phyloP scores from a whole-genome alignment of 2,113 vertebrate species.

The Chiloscyllium plagiosum region DNA sequence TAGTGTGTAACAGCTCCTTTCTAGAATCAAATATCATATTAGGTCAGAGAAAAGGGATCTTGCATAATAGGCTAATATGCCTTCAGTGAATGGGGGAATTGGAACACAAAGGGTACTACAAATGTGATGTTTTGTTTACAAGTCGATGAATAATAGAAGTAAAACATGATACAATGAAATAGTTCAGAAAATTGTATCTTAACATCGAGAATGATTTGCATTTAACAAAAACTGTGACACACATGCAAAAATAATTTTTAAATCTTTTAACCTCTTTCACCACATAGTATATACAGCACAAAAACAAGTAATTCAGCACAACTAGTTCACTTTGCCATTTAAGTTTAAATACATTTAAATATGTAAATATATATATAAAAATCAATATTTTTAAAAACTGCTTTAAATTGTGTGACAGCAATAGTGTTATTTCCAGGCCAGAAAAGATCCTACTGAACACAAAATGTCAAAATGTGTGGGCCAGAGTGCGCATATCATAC shows the following conservation, averaged over 20 bases:
- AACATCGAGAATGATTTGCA: neutral
- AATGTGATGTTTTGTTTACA: neutral
- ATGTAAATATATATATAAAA: no score
- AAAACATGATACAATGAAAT: slow-evolving; percentile 1
- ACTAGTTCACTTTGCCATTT: neutral
- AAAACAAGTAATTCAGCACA: no score
- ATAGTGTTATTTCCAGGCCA: neutral
- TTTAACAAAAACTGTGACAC: neutral
- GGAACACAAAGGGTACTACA: neutral
- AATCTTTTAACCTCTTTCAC: neutral
- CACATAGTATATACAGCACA: neutral
- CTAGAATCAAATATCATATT: neutral
- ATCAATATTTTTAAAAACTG: neutral
- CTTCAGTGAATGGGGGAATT: neutral
- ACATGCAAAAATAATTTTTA: neutral
- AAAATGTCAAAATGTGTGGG: neutral
- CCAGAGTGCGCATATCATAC: neutral
- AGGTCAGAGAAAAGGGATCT: slow-evolving; percentile 25
- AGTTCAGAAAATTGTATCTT: neutral
- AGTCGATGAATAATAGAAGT: slow-evolving; percentile 14
- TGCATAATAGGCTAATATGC: neutral
- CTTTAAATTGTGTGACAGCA: neutral
- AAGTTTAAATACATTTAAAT: neutral
- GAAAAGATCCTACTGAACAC: neutral
- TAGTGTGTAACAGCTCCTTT: neutral